Base-by-base conservation (phyloP, 2,888 invertebrate genomes). In the Meteorus cinctellus region DNA sequence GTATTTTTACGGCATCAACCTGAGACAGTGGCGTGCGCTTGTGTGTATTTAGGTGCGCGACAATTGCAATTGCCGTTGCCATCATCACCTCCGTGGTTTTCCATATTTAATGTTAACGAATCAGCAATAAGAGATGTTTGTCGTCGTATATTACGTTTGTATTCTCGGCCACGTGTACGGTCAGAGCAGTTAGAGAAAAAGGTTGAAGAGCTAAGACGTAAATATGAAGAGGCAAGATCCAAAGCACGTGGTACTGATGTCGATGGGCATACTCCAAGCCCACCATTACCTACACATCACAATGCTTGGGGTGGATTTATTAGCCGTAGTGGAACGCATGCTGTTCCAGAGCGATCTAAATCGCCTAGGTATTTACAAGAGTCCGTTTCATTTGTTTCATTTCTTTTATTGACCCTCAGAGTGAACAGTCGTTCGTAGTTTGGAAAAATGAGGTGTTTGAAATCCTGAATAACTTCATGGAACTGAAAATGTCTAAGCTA, bases 21-120 rank as follows among this genome's bases (percentile, higher is more conserved):
- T 0, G 99, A 99, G 89, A 97, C 98, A 0, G 98, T 99, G 75
- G 99, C 99, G 0, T 98, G 98, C 90, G 98, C 99, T n/a, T 99
- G 99, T 89, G 98, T 99, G 81, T 98, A 96, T 89, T 91, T 99
- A 70, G 97, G 98, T 48, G 97, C 98, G 2, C 93, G 98, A 19
- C 95, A 96, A 86, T 92, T 98, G 36, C 94, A 95, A 81, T 92
- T 98, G 76, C 94, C 96, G 0, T 89, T 99, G 76, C 98, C 98
- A 0, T 95, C 94, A 77, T 94, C 93, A 82, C 98, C 98, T 0
- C 92, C 96, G 0, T 99, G 98, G 98, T 98, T 94, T 89, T 91
- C 93, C 0, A 91, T 98, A 4, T 98, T 98, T 88, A 94, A 95
- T 86, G 97, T 96, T 0, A 91, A 92, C 0, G 97, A 97, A 90